These are phyloP conservation scores for Dromiciops gliroides DNA, from an alignment of 2,113 vertebrate genomes.

Conservation along the genomic window DNA sequence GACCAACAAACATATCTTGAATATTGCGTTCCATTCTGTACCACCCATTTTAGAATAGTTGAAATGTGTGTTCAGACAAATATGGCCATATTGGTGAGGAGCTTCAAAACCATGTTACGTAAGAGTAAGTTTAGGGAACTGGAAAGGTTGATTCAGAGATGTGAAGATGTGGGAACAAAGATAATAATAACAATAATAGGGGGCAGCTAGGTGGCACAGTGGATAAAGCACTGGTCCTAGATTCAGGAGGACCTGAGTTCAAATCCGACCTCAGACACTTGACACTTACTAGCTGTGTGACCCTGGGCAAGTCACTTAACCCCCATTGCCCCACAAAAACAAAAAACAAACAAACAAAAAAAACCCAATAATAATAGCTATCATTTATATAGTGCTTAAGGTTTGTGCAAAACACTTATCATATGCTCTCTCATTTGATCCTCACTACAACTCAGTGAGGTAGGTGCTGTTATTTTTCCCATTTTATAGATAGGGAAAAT, in stretches of 20 bases:
- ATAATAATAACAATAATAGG: background rate
- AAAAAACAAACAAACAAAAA: too few relatives aligned
- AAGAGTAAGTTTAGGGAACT: background rate
- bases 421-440: background rate
- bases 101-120: background rate
- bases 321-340: too few relatives aligned
- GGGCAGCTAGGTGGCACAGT: too few relatives aligned
- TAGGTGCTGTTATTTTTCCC: background rate
- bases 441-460: background rate
- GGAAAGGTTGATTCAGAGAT: background rate
- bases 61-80: background rate
- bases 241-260: too few relatives aligned
- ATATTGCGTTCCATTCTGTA: background rate
- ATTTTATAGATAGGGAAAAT: background rate
- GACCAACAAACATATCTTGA: background rate
- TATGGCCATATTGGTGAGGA: background rate
- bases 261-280: too few relatives aligned
- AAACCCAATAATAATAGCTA: background rate
- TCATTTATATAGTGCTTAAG: background rate
- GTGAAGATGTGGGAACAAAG: too few relatives aligned
- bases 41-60: background rate
- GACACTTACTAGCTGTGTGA: too few relatives aligned
- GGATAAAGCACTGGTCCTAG: too few relatives aligned
- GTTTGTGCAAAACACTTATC: background rate
- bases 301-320: too few relatives aligned